phyloP scores from a whole-genome alignment of 2,113 vertebrate genomes.

The Leucoraja erinaceus region DNA sequence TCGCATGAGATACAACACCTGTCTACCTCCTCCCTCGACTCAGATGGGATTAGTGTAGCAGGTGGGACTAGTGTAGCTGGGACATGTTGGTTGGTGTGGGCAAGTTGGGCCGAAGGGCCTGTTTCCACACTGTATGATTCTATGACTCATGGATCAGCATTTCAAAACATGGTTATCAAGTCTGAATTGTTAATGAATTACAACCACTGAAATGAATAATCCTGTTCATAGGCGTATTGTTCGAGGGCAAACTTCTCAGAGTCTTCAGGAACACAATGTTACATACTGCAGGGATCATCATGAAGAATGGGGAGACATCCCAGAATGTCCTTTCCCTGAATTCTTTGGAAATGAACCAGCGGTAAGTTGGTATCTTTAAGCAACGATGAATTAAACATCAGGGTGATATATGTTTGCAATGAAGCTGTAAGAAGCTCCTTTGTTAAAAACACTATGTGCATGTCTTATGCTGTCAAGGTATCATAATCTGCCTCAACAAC shows the following conservation, averaged over 20 bases:
- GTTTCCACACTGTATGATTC: too few relatives aligned
- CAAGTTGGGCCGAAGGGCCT: too few relatives aligned
- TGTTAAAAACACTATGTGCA: neutral
- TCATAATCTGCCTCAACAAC: neutral
- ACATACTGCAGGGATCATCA: constrained; percentile 62
- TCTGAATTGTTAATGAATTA: neutral
- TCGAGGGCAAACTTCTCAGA: constrained; percentile 63
- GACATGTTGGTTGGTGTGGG: too few relatives aligned
- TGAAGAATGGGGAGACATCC: constrained; percentile 53
- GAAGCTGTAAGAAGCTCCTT: neutral
- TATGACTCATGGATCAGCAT: neutral
- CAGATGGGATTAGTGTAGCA: too few relatives aligned
- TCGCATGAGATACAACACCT: too few relatives aligned
- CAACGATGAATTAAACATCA: neutral
- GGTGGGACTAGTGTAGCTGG: too few relatives aligned
- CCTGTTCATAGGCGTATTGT: constrained; percentile 55
- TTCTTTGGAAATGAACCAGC: constrained; percentile 65
- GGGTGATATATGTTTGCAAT: neutral
- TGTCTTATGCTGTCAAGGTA: neutral
- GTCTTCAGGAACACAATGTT: constrained; percentile 58
- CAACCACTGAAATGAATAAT: constrained; percentile 37
- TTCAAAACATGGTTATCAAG: neutral
- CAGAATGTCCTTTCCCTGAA: constrained; percentile 59
- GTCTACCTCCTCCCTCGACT: too few relatives aligned
- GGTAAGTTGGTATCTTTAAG: constrained; percentile 53